phyloP scores from a whole-genome alignment of 2,797 vertebrate species.

The Pseudotriccus pelzelni region DNA sequence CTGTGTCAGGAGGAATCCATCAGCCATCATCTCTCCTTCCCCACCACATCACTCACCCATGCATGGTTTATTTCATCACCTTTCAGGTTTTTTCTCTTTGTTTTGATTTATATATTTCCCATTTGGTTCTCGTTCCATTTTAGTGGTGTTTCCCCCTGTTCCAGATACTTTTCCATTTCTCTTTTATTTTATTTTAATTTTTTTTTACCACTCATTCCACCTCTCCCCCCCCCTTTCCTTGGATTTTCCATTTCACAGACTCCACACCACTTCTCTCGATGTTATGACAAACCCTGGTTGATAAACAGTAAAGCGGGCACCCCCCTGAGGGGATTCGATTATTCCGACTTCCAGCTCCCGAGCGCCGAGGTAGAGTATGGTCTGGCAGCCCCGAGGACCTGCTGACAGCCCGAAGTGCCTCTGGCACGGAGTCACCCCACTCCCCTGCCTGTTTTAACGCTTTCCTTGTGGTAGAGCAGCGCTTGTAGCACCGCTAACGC shows the following conservation, averaged over 20 bases:
- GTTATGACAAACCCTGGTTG: slow-evolving; percentile 99
- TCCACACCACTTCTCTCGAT: slow-evolving; percentile 90
- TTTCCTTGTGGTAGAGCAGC: slow-evolving; percentile 43
- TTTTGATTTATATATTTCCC: slow-evolving; percentile 65
- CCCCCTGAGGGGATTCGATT: slow-evolving; percentile 90
- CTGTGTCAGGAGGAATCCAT: not conserved
- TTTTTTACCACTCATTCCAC: slow-evolving; percentile 22
- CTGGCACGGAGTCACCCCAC: slow-evolving; percentile 13
- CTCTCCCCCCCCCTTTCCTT: slow-evolving; percentile 27
- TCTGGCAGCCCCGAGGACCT: slow-evolving; percentile 39
- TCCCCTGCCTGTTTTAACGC: slow-evolving; percentile 38
- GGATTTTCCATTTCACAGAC: slow-evolving; percentile 87
- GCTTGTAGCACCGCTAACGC: slow-evolving; percentile 65
- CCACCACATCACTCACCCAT: not conserved
- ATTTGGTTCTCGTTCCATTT: slow-evolving; percentile 55
- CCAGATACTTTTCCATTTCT: not conserved
- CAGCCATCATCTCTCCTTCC: slow-evolving; percentile 62
- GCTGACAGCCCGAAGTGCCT: not conserved
- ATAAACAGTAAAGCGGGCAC: slow-evolving; percentile 97
- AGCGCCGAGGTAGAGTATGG: slow-evolving; percentile 91
- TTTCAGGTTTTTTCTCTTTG: slow-evolving; percentile 2
- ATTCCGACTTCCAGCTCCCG: slow-evolving; percentile 88
- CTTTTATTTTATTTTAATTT: not conserved
- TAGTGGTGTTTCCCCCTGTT: not conserved
- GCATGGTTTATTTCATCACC: slow-evolving; percentile 60